A percentile compares a stretch with the other conserved stretches of the same genome.
Conservation (phyloP, 1,140 invertebrate genomes). For the Cydia splendana region DNA sequence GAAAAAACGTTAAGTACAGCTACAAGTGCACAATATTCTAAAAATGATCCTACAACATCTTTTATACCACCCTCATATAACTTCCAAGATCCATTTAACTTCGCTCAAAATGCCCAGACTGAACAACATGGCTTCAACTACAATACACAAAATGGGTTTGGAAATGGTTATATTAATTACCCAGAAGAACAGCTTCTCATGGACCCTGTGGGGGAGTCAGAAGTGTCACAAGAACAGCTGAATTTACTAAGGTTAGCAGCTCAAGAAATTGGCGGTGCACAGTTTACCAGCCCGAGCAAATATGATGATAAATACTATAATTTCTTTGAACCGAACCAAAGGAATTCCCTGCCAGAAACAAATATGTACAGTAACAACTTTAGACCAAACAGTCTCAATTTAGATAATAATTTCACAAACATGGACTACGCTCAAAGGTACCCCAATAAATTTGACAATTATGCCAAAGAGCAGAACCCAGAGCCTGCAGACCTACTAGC, state of each 20-base stretch:
- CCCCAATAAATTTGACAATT: slow-evolving; percentile 63
- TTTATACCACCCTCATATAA: slow-evolving; percentile 59
- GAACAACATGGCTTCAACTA: slow-evolving; percentile 64
- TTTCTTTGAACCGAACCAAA: slow-evolving; percentile 74
- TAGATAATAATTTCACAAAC: slow-evolving; percentile 65
- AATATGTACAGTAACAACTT: slow-evolving; percentile 62
- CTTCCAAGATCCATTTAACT: slow-evolving; percentile 56
- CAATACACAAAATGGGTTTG: slow-evolving; percentile 60
- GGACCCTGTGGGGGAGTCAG: slow-evolving; percentile 34
- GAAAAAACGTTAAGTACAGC: slow-evolving; percentile 63
- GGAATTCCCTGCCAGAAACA: slow-evolving; percentile 67
- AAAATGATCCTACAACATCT: slow-evolving; percentile 52
- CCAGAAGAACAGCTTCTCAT: slow-evolving; percentile 53
- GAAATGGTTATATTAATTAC: slow-evolving; percentile 67
- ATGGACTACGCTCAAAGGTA: slow-evolving; percentile 58
- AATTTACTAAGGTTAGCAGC: slow-evolving; percentile 73
- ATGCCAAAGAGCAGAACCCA: slow-evolving; percentile 56
- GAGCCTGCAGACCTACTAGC: slow-evolving; percentile 57
- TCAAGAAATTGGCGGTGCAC: slow-evolving; percentile 73
- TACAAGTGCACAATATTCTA: slow-evolving; percentile 52
- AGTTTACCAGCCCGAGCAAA: slow-evolving; percentile 65
- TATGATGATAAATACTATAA: slow-evolving; percentile 69
- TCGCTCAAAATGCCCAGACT: slow-evolving; percentile 56
- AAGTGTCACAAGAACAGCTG: slow-evolving; percentile 69
- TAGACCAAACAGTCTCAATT: slow-evolving; percentile 67